Conservation (phyloP, 2,797 vertebrate genomes). For the Mallotus villosus region DNA sequence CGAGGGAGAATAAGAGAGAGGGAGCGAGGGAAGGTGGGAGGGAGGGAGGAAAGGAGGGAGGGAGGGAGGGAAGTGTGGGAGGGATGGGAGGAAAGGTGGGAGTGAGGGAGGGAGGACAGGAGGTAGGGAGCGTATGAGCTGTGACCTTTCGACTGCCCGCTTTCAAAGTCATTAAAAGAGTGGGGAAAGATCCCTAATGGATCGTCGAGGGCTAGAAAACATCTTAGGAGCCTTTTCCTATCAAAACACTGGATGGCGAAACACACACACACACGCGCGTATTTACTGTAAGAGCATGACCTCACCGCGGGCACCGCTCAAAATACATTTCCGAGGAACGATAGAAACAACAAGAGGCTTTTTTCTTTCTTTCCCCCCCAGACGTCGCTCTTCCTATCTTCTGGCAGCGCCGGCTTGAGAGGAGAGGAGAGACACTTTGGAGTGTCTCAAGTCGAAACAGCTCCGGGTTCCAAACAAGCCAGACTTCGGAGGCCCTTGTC, state of each 20-base stretch:
- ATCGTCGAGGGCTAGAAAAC: constrained; percentile 51
- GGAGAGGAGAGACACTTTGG: constrained; percentile 27
- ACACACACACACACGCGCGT: constrained; percentile 43
- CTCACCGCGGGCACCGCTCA: constrained; percentile 50
- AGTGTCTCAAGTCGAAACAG: constrained; percentile 50
- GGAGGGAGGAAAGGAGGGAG: too few species aligned
- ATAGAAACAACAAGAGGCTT: not conserved
- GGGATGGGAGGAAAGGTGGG: too few species aligned
- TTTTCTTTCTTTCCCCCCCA: too few species aligned
- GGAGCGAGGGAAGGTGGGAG: too few species aligned
- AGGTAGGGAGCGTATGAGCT: constrained; percentile 22
- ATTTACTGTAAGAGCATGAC: constrained; percentile 56
- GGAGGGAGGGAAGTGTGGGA: too few species aligned
- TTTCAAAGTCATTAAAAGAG: constrained; percentile 38
- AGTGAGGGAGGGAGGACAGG: too few species aligned
- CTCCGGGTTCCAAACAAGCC: too few species aligned
- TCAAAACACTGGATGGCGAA: constrained; percentile 50
- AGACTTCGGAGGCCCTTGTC: too few species aligned
- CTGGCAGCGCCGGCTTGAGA: constrained; percentile 33
- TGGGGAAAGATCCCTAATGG: constrained; percentile 45
- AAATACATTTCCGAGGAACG: constrained; percentile 47
- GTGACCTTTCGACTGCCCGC: constrained; percentile 54
- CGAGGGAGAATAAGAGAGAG: too few species aligned
- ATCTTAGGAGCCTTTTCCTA: constrained; percentile 56
- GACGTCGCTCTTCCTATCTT: constrained; percentile 12